Evolutionary conservation across 2,888 invertebrate genomes (phyloP).

Genomic region (Nephrotoma appendiculata): DNA sequence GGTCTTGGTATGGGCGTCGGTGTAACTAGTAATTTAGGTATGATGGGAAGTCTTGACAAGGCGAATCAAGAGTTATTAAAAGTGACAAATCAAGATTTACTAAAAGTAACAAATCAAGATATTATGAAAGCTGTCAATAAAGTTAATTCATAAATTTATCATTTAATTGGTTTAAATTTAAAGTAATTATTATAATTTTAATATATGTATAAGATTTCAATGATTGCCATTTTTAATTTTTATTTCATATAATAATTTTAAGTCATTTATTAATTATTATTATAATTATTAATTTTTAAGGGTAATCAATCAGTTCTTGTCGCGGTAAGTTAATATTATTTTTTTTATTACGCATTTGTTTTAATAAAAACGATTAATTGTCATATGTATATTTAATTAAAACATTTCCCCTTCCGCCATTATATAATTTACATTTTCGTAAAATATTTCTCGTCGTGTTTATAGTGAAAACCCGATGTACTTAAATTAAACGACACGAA

Average conservation of each 20-base stretch:
- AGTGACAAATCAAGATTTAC: constrained; percentile 27
- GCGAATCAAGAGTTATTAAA: constrained; percentile 31
- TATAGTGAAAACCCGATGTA: not conserved
- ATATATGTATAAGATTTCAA: not conserved
- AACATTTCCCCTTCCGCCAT: not conserved
- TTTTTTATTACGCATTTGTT: not conserved
- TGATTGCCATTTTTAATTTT: constrained; percentile 1
- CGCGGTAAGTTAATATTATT: not conserved
- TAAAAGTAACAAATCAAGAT: constrained; percentile 28
- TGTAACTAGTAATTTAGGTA: constrained; percentile 31
- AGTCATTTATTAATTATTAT: not conserved
- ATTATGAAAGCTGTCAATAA: constrained; percentile 33
- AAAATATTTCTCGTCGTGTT: not conserved
- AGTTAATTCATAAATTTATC: constrained; percentile 31
- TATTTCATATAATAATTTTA: not conserved
- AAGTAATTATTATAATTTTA: constrained; percentile 1
- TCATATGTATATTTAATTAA: not conserved
- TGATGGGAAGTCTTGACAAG: constrained; percentile 34
- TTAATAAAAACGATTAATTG: not conserved
- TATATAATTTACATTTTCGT: not conserved
- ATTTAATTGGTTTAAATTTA: not conserved
- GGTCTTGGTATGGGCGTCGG: constrained; percentile 32
- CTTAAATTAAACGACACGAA: not conserved
- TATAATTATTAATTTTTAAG: not conserved
- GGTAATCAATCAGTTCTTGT: not conserved